Evolutionary conservation across 2,888 invertebrate species (phyloP), one percentile per base, ranked within the genome.

Genomic region (Trachelus iudaicus): DNA sequence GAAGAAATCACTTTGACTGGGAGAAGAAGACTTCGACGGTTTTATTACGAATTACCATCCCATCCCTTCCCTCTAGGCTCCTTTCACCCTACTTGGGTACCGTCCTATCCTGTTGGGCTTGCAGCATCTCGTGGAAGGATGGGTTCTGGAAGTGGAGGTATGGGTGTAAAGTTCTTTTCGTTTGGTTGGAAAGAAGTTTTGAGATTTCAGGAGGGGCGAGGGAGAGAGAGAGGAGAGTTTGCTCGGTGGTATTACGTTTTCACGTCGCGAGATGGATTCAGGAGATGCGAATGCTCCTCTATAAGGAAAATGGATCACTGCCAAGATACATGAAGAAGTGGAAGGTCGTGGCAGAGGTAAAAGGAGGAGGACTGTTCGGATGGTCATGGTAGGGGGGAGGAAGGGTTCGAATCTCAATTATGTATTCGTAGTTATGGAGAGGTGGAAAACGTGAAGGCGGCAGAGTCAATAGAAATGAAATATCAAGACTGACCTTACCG

Each of bases 401-500:
- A 40, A 77, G 75, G 76, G 76, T 73, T 75, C 76, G 81, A 56
- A 83, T 84, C 85, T 87, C 86, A 86, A 87, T 87, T 87, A 87
- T 84, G 79, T 86, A 87, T 87, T 87, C 87, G 86, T 86, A 87
- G 84, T 73, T 80, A 73, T 73, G 37, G 40, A 73, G 79, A 80
- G 77, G 56, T 76, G 78, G 78, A 73, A 75, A 71, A 81, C 75
- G 77, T 75, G 77, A 69, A 75, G 75, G 34, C 71, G 33, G 71
- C 9, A 81, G 79, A 85, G 85, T 86, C 83, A 83, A 85, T 85
- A 85, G 86, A 85, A 87, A 87, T 87, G 86, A 87, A 87, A 87
- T 87, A 87, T 87, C 87, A 86, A 86, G 83, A 83, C 79, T 80
- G 81, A 82, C 82, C 82, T 76, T 76, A 79, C 76, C 81, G 78